Evolutionary conservation across 2,888 invertebrate genomes (phyloP), one percentile per base, ranked within the genome.

Genomic region (Prosapia bicincta): DNA sequence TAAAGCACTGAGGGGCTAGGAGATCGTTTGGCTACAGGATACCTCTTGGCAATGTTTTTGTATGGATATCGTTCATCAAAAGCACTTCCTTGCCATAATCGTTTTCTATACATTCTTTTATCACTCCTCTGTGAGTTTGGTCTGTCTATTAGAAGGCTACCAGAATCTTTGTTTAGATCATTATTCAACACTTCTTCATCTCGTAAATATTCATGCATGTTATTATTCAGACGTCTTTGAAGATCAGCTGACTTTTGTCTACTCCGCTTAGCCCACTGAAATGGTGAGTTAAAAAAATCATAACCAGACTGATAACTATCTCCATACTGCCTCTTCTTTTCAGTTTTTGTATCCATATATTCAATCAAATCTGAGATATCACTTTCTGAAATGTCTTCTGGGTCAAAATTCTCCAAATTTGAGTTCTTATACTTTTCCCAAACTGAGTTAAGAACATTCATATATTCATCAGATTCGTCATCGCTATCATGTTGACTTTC

Each of bases 391-490:
- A 82, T 74, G 15, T 82, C 79, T 68, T 81, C 81, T 24, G 80
- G 78, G 32, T 82, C 80, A 24, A 76, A 70, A 10, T 30, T 30
- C 0, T 76, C 73, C 13, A 69, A 70, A 7, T 77, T 72, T 72
- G 85, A 85, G 71, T 85, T 86, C 81, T 87, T 87, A 80, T 89
- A 89, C 82, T 89, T 89, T 30, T 88, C 87, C 88, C 88, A 90
- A 10, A 90, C 84, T 79, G 88, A 86, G 73, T 87, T 86, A 68
- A 90, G 82, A 24, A 89, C 84, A 67, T 88, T 84, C 6, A 88
- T 86, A 80, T 89, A 90, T 79, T 88, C 87, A 0, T 85, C 86
- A 76, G 88, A 87, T 74, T 86, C 86, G 65, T 84, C 83, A 26
- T 83, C 54, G 28, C 81, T 82, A 25, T 81, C 82, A n/a, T 73